phyloP scores from a whole-genome alignment of 2,797 vertebrate genomes.

The Pangasius krempfi region DNA sequence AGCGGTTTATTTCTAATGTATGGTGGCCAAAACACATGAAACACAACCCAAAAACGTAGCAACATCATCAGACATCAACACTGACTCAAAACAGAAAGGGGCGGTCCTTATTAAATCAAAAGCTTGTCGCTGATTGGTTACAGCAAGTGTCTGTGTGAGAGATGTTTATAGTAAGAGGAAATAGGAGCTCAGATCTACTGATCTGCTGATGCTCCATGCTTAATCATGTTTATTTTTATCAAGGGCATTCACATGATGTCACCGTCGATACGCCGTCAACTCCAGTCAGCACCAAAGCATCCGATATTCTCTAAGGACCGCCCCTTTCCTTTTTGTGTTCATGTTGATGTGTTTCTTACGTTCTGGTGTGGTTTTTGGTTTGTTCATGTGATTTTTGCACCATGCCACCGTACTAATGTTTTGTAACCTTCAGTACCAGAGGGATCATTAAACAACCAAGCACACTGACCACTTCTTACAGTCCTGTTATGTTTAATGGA shows the following conservation, averaged over 20 bases:
- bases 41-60: background rate
- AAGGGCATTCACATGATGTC: background rate
- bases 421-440: background rate
- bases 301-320: background rate
- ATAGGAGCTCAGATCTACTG: background rate
- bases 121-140: background rate
- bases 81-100: background rate
- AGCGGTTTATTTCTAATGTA: background rate
- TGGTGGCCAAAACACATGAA: background rate
- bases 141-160: background rate
- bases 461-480: background rate
- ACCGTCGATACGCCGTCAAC: background rate
- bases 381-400: background rate
- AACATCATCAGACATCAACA: background rate
- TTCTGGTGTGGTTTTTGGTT: background rate
- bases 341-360: background rate
- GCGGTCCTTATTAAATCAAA: background rate
- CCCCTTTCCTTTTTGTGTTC: background rate
- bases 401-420: background rate
- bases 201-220: background rate
- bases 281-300: background rate
- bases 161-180: background rate
- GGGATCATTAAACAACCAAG: slow-evolving; percentile 12
- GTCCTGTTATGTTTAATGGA: background rate
- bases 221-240: background rate